A percentile compares a stretch with the other conserved stretches of the same genome.
phyloP scores from a whole-genome alignment of 2,797 vertebrate genomes.

The Caiman crocodilus region DNA sequence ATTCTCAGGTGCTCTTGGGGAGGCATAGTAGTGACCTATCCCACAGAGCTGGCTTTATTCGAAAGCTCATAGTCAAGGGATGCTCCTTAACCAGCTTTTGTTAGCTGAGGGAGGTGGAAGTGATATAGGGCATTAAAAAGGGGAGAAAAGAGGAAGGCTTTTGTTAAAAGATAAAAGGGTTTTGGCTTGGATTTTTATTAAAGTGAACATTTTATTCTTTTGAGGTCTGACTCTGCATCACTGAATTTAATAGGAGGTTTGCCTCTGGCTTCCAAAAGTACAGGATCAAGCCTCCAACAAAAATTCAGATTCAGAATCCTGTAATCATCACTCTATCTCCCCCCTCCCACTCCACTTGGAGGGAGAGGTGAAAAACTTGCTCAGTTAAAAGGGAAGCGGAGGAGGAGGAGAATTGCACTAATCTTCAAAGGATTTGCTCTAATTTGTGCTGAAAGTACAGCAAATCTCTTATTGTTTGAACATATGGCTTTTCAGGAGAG shows the following conservation, averaged over 20 bases:
- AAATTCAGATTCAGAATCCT: conserved; percentile 23
- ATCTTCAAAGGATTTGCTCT: conserved; percentile 61
- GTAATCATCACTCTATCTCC: background rate
- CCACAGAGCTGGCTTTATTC: background rate
- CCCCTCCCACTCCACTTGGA: background rate
- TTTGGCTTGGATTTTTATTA: background rate
- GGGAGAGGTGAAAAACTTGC: conserved; percentile 38
- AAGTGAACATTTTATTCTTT: background rate
- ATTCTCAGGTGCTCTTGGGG: background rate
- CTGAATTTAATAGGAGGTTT: conserved; percentile 27
- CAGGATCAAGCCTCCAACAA: background rate
- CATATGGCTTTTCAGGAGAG: conserved; percentile 20
- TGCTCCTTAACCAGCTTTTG: background rate
- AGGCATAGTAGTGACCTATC: background rate
- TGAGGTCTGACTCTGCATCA: background rate
- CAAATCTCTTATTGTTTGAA: conserved; percentile 48
- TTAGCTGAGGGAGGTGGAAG: background rate
- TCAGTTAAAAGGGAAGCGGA: background rate
- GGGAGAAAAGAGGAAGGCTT: background rate
- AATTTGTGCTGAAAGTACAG: conserved; percentile 57
- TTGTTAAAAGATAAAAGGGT: background rate
- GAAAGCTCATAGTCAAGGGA: background rate
- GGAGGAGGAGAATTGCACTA: conserved; percentile 5
- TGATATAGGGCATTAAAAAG: background rate
- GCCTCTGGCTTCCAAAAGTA: conserved; percentile 23